Conservation (phyloP, 2,888 invertebrate genomes). For the Anarsia innoxiella region DNA sequence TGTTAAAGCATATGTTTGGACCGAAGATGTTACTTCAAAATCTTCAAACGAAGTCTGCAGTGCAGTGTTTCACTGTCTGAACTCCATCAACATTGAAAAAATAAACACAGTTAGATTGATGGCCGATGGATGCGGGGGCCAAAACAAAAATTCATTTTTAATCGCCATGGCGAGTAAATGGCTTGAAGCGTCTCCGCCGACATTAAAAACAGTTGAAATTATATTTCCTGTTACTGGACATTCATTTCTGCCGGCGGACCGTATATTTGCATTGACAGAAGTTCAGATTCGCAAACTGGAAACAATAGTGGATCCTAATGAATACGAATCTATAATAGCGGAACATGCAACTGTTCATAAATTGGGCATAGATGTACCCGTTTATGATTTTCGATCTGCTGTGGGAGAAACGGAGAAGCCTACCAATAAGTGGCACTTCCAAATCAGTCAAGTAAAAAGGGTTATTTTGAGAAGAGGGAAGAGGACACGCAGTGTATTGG, state of each 20-base stretch:
- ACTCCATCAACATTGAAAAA: background rate
- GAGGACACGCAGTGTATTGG: background rate
- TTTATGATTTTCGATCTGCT: background rate
- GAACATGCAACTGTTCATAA: background rate
- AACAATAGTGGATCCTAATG: background rate
- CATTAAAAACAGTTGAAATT: conserved; percentile 8
- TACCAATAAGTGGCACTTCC: background rate
- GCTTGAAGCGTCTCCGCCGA: conserved; percentile 6
- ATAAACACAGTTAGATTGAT: conserved; percentile 6
- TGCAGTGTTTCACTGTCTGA: conserved; percentile 19
- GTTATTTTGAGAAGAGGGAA: background rate
- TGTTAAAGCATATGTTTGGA: conserved; percentile 23
- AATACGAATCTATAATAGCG: background rate
- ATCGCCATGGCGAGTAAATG: conserved; percentile 15
- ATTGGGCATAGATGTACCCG: background rate
- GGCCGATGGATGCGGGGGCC: conserved; percentile 8
- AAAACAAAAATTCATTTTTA: conserved; percentile 29
- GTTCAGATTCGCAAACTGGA: background rate
- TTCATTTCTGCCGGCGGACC: conserved; percentile 27
- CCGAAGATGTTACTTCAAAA: conserved; percentile 18
- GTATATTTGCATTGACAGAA: conserved; percentile 5
- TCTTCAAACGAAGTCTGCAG: conserved; percentile 16
- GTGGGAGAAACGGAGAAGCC: background rate
- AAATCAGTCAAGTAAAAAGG: background rate
- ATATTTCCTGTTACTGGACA: conserved; percentile 27